Evolutionary conservation across 2,797 vertebrate species (phyloP).

Genomic region (Melanotaenia trifasciata): DNA sequence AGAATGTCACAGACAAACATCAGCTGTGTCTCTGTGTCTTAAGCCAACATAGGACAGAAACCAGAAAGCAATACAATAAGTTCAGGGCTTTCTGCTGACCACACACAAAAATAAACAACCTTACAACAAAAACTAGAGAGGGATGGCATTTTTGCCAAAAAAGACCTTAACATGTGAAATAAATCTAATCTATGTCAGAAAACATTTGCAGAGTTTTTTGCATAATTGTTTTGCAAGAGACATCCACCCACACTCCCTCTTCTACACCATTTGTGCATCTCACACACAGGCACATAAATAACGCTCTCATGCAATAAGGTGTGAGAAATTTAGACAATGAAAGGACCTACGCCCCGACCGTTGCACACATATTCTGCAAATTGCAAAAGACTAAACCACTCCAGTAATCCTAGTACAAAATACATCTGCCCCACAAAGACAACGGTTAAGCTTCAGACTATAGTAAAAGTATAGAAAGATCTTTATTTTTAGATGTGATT

Average conservation of each 20-base stretch:
- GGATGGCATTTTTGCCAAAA: neutral
- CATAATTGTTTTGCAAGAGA: constrained; percentile 10
- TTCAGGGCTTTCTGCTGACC: neutral
- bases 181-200: neutral
- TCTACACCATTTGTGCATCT: constrained; percentile 30
- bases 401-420: constrained; percentile 5
- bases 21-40: constrained; percentile 24
- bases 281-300: neutral
- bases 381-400: constrained; percentile 2
- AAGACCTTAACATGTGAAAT: neutral
- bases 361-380: constrained; percentile 36
- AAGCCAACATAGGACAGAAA: constrained; percentile 4
- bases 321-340: constrained; percentile 35
- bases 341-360: constrained; percentile 40
- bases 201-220: neutral
- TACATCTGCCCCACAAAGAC: constrained; percentile 7
- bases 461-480: neutral
- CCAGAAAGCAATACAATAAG: neutral
- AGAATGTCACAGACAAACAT: constrained; percentile 65
- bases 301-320: constrained; percentile 20
- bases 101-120: neutral
- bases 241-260: neutral
- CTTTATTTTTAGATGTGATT: neutral
- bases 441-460: neutral
- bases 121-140: neutral